Conservation (phyloP, 2,888 invertebrate species). For the Pristionchus japonicus region DNA sequence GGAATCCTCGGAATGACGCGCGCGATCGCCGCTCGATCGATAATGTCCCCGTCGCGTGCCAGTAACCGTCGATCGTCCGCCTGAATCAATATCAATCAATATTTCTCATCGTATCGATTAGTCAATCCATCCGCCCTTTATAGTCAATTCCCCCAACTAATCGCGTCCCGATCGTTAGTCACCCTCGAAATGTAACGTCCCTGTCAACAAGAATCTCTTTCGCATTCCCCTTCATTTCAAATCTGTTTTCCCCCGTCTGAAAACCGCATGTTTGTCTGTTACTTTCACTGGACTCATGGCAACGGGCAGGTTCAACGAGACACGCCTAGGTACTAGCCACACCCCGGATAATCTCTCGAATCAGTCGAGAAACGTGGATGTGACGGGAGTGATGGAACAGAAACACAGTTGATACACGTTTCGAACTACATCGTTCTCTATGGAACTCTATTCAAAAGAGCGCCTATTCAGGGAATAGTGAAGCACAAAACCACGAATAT, state of each 20-base stretch:
- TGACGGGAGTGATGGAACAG: neutral
- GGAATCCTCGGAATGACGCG: constrained; percentile 16
- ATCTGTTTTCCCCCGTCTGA: neutral
- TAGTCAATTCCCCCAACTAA: neutral
- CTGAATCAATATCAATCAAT: neutral
- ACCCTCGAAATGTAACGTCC: neutral
- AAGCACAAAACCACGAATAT: neutral
- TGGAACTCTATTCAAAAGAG: too few species aligned
- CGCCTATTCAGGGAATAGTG: too few species aligned
- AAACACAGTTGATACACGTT: too few species aligned
- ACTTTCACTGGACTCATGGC: neutral
- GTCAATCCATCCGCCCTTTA: neutral
- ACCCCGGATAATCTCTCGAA: neutral
- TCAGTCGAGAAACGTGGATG: neutral
- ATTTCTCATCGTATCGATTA: neutral
- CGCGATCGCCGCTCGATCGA: constrained; percentile 19
- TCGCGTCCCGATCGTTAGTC: neutral
- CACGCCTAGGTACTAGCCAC: neutral
- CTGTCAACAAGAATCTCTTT: neutral
- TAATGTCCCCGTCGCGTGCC: constrained; percentile 37
- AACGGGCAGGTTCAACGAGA: neutral
- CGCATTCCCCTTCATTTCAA: neutral
- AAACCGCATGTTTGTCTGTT: neutral
- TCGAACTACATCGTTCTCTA: too few species aligned
- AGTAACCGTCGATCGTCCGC: constrained; percentile 40